phyloP scores from a whole-genome alignment of 2,113 vertebrate genomes.

The Pheucticus melanocephalus region DNA sequence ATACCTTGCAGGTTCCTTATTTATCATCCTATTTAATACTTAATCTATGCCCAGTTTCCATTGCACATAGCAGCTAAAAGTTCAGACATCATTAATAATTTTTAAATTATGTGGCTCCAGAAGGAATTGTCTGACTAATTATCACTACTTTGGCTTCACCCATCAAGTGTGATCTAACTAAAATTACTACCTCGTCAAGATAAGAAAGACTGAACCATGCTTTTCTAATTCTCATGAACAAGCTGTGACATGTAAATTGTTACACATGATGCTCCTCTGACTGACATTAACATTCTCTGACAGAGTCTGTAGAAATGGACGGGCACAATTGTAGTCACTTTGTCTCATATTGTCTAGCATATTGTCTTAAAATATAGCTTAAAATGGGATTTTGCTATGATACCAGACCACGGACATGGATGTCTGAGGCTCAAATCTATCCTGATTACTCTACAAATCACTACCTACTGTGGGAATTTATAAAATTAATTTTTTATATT shows the following conservation, averaged over 20 bases:
- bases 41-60: not conserved
- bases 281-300: not conserved
- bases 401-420: accelerated
- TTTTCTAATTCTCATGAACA: not conserved
- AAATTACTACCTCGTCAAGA: not conserved
- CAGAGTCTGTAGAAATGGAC: not conserved
- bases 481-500: too few species aligned
- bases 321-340: not conserved
- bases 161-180: not conserved
- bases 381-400: not conserved
- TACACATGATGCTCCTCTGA: not conserved
- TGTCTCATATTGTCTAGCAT: not conserved
- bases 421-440: not conserved
- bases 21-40: not conserved
- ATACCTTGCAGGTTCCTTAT: not conserved
- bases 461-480: not conserved
- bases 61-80: not conserved
- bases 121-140: not conserved
- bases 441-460: not conserved
- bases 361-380: not conserved
- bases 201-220: not conserved
- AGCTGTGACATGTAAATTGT: not conserved
- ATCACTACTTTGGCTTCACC: not conserved
- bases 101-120: not conserved
- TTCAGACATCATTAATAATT: not conserved